A percentile compares a stretch with the other conserved stretches of the same genome.
Conservation (phyloP, 2,113 vertebrate genomes). For the Casuarius casuarius region DNA sequence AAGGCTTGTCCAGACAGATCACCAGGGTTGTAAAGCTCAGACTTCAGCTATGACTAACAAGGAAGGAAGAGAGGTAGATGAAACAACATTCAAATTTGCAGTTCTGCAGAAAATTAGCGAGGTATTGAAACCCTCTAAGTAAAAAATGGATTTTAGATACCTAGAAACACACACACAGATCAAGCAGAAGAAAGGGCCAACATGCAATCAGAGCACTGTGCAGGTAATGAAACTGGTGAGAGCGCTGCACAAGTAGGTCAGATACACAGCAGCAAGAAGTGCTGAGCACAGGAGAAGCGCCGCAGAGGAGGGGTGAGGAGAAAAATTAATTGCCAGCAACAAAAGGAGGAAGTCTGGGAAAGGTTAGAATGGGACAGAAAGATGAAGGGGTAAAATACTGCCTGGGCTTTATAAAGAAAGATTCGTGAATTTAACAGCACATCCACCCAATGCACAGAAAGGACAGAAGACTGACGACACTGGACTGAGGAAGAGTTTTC, state of each 20-base stretch:
- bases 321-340: neutral
- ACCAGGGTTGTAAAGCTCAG: slow-evolving; percentile 4
- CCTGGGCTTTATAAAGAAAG: neutral
- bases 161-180: neutral
- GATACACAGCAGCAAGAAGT: neutral
- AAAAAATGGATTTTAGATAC: neutral
- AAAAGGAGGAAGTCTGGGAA: neutral
- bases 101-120: slow-evolving; percentile 38
- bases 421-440: neutral
- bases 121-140: neutral
- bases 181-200: neutral
- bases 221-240: neutral
- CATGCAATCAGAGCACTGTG: neutral
- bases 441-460: neutral
- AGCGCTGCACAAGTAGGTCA: slow-evolving; percentile 44
- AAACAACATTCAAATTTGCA: slow-evolving; percentile 24
- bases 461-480: neutral
- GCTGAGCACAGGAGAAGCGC: slow-evolving; percentile 45
- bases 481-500: neutral
- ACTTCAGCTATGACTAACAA: slow-evolving; percentile 47
- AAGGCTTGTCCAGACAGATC: slow-evolving; percentile 36
- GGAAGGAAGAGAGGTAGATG: slow-evolving; percentile 8
- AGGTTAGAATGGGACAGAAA: neutral
- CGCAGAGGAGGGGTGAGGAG: neutral
- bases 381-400: neutral